Evolutionary conservation across 2,797 vertebrate genomes (phyloP), one percentile per base, ranked within the genome.

Genomic region (Ispidina lecontei): DNA sequence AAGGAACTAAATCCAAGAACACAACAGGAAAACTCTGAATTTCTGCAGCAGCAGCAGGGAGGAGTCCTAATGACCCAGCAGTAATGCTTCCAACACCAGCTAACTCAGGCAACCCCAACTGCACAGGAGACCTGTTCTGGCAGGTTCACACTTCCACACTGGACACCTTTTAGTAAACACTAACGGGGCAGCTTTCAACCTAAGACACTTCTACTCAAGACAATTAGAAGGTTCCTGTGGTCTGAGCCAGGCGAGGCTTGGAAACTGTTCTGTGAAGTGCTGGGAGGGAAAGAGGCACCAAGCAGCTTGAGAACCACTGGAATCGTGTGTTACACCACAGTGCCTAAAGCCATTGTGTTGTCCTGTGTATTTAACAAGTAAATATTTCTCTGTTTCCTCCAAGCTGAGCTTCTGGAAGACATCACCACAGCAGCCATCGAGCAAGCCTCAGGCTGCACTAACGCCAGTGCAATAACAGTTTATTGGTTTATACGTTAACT

Each of bases 381-480:
- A 77, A 17, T 22, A 43, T 31, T 64, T 23, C 49, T 68, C 14
- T 7, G 14, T 2, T 16, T 46, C 33, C 65, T 46, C 52, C 29
- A 26, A 17, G 59, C 0, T 44, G 19, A 65, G 82, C 75, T 91
- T 10, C 77, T 80, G 78, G 56, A 17, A 87, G 41, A 60, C 55
- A 41, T 3, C 17, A 46, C 52, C 15, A 31, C 65, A 29, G 65
- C 55, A 52, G 70, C 2, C 31, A 28, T 4, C 15, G 1, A 4
- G 51, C 52, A 28, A 55, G 44, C 55, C 82, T 59, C 5, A 1
- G 44, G 41, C 59, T 37, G n/a, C 17, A 0, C 70, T 19, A 63
- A 59, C 0, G 0, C 68, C 55, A 75, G 25, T 4, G 14, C 56
- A 54, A 0, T 5, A 55, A 19, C 44, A 9, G 21, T 14, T 79